Conservation (phyloP, 2,888 invertebrate genomes). For the Agonopterix alstromeriana region DNA sequence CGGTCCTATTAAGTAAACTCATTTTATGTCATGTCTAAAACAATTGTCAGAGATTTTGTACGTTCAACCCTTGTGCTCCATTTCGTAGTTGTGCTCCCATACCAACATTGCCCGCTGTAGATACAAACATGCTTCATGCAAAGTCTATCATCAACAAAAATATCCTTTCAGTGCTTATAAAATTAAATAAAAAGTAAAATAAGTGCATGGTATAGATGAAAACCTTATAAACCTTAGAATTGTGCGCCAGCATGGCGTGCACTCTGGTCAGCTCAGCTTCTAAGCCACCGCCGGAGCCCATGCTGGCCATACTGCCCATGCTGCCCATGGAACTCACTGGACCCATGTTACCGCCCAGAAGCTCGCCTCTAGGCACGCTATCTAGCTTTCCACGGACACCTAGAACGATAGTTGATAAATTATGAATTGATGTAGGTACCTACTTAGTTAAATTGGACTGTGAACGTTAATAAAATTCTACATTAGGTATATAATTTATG, state of each 20-base stretch:
- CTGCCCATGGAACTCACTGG: neutral
- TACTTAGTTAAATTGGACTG: too few relatives aligned
- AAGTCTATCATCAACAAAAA: too few relatives aligned
- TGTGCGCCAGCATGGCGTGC: slow-evolving; percentile 90
- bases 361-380: slow-evolving; percentile 37
- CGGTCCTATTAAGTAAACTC: too few relatives aligned
- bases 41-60: too few relatives aligned
- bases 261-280: slow-evolving; percentile 90
- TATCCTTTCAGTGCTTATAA: slow-evolving; percentile 8
- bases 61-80: too few relatives aligned
- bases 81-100: too few relatives aligned
- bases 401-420: slow-evolving; percentile 13
- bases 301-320: slow-evolving; percentile 13
- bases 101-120: too few relatives aligned
- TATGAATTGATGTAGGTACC: too few relatives aligned
- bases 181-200: slow-evolving; percentile 35
- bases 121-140: neutral
- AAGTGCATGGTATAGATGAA: slow-evolving; percentile 77
- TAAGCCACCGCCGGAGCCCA: slow-evolving; percentile 53
- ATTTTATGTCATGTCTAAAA: too few relatives aligned
- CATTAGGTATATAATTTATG: too few relatives aligned
- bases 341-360: slow-evolving; percentile 3
- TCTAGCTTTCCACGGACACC: slow-evolving; percentile 61
- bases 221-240: slow-evolving; percentile 90
- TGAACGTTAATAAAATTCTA: too few relatives aligned